A percentile compares a stretch with the other conserved stretches of the same genome.
Conservation (phyloP, 2,113 vertebrate species). For the Dicrurus megarhynchus region DNA sequence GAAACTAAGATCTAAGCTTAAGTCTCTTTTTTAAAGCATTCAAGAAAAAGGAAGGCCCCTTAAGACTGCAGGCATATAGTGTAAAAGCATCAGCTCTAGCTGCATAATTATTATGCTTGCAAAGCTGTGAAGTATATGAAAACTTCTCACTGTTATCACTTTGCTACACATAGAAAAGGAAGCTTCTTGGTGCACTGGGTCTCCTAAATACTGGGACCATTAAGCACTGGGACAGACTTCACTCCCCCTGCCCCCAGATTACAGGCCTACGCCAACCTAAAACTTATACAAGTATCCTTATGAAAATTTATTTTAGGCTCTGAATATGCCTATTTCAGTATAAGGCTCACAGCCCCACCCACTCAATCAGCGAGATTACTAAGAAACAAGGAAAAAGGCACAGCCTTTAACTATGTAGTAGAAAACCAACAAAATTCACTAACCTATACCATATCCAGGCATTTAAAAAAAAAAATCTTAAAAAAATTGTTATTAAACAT, state of each 20-base stretch:
- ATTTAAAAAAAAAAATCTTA: neutral
- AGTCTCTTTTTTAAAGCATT: neutral
- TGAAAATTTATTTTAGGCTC: neutral
- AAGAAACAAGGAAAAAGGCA: neutral
- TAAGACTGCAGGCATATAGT: neutral
- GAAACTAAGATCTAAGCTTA: neutral
- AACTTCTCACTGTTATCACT: neutral
- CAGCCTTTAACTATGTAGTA: neutral
- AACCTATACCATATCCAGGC: neutral
- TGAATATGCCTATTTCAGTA: neutral
- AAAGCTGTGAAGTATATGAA: neutral
- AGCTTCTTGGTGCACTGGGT: neutral
- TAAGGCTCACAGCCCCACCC: rapidly evolving
- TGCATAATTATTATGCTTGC: neutral
- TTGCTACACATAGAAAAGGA: neutral
- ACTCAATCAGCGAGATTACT: neutral
- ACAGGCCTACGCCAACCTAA: neutral
- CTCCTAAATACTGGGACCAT: neutral
- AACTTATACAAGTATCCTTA: neutral
- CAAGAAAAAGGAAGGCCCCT: neutral
- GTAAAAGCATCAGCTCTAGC: neutral
- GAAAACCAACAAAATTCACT: neutral
- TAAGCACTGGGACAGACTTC: rapidly evolving
- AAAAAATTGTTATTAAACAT: neutral
- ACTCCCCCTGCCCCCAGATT: rapidly evolving